These are phyloP conservation scores for Drosophila punjabiensis DNA, from an alignment of 1,140 invertebrate genomes.

Conservation along the genomic window DNA sequence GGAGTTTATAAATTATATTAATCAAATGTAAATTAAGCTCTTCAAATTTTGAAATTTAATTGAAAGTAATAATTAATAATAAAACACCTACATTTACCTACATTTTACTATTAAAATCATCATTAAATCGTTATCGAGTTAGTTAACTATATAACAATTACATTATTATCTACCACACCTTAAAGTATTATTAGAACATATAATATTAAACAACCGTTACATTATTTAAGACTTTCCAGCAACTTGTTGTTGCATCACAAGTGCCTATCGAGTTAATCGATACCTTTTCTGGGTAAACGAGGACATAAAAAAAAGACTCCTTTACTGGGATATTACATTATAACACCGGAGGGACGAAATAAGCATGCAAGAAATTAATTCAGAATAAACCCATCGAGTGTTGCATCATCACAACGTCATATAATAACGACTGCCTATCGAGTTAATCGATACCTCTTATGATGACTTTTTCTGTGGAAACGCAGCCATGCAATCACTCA, in stretches of 20 bases:
- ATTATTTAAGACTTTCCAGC: not conserved
- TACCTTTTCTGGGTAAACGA: not conserved
- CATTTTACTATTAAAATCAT: too few relatives aligned
- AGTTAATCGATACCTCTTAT: conserved; percentile 24
- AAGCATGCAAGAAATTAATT: not conserved
- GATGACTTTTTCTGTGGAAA: conserved; percentile 11
- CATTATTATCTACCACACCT: too few relatives aligned
- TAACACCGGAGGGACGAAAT: not conserved
- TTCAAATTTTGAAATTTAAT: too few relatives aligned
- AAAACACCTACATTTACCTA: too few relatives aligned
- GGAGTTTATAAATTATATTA: too few relatives aligned
- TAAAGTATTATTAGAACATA: not conserved
- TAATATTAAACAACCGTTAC: not conserved
- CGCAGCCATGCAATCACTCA: conserved; percentile 13
- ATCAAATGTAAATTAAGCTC: too few relatives aligned
- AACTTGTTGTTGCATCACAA: not conserved
- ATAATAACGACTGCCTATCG: conserved; percentile 17
- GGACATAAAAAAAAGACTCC: not conserved
- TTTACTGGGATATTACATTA: conserved; percentile 5
- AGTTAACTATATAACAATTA: too few relatives aligned
- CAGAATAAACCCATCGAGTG: not conserved
- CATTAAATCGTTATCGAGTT: too few relatives aligned
- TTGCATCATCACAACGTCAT: not conserved
- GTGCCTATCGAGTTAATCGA: conserved; percentile 17
- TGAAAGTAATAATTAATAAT: too few relatives aligned